Conservation (phyloP, 2,113 vertebrate genomes). For the Scortum barcoo region DNA sequence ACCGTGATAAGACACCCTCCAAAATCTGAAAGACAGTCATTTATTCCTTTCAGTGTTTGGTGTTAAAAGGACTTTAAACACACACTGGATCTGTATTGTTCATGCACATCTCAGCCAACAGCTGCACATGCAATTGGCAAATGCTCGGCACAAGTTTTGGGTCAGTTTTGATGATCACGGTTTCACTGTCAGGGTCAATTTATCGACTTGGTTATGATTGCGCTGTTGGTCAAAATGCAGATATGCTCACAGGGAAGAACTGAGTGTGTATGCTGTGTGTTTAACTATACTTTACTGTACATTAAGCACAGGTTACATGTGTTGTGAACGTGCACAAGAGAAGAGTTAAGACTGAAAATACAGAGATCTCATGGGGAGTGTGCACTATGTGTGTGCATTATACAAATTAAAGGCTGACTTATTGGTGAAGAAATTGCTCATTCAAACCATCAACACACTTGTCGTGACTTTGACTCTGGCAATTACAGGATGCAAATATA, state of each 20-base stretch:
- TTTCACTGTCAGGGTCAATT: background rate
- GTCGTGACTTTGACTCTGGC: no score
- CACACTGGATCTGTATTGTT: background rate
- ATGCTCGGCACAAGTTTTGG: background rate
- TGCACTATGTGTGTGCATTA: background rate
- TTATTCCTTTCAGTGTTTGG: slow-evolving; percentile 1
- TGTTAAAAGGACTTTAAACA: background rate
- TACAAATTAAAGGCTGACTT: background rate
- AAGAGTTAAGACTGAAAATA: background rate
- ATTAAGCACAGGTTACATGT: background rate
- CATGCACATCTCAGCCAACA: background rate
- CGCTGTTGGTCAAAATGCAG: background rate
- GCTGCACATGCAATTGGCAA: background rate
- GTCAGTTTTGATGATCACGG: background rate
- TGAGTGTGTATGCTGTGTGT: background rate
- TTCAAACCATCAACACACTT: background rate
- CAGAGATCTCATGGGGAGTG: no score
- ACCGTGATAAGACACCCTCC: background rate
- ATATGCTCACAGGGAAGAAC: background rate
- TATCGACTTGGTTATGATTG: background rate
- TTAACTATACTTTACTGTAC: background rate
- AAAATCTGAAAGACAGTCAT: background rate
- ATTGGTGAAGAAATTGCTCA: background rate
- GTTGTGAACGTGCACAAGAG: background rate
- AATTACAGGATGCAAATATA: background rate